phyloP scores from a whole-genome alignment of 2,113 vertebrate genomes.

The Acrocephalus arundinaceus region DNA sequence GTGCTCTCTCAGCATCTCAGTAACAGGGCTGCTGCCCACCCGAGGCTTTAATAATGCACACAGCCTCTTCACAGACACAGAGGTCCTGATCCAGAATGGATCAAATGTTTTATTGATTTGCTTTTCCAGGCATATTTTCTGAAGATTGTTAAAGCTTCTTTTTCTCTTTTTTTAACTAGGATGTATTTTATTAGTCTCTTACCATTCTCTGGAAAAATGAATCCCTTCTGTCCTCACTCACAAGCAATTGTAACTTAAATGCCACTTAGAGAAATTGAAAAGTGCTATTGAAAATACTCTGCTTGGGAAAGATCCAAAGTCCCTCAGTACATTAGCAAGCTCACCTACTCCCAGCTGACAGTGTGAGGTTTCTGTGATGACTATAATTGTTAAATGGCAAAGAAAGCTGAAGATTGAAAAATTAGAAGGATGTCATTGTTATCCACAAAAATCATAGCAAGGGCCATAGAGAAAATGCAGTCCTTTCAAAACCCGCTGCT shows the following conservation, averaged over 20 bases:
- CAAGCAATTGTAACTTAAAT: neutral
- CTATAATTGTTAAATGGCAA: neutral
- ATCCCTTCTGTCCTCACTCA: neutral
- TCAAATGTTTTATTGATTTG: slow-evolving; percentile 13
- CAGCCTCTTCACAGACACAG: neutral
- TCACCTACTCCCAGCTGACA: neutral
- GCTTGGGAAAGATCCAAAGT: neutral
- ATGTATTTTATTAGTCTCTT: neutral
- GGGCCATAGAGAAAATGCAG: neutral
- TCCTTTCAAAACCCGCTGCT: neutral
- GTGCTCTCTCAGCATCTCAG: neutral
- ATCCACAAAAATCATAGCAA: neutral
- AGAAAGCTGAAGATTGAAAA: neutral
- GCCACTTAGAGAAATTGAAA: neutral
- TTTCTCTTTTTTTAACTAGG: neutral
- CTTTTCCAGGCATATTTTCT: neutral
- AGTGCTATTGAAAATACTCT: neutral
- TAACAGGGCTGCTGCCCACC: neutral
- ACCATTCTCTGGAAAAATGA: neutral
- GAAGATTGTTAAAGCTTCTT: neutral
- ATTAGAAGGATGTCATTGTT: neutral
- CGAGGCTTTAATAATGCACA: neutral
- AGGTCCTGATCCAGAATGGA: neutral
- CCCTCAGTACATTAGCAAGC: neutral
- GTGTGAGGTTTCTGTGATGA: neutral